These are phyloP conservation scores for Acanthochromis polyacanthus DNA, from an alignment of 2,113 vertebrate genomes.

Conservation along the genomic window DNA sequence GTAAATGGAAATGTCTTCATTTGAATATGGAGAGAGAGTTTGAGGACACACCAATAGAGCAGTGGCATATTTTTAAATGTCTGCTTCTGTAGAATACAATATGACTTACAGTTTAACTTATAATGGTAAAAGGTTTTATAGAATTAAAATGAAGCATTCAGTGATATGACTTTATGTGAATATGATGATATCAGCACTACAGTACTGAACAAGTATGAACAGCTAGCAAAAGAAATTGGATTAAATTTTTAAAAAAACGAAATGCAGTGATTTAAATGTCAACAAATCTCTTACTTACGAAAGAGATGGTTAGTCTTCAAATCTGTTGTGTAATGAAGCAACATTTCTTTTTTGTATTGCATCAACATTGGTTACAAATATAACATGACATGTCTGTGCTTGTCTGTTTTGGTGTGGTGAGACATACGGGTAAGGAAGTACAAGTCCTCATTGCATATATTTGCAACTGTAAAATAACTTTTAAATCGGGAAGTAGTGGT, in stretches of 20 bases:
- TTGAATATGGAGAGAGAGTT: background rate
- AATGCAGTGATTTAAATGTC: too few species aligned
- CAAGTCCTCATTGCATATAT: too few species aligned
- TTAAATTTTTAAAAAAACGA: background rate
- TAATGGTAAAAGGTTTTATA: too few species aligned
- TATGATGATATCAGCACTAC: too few species aligned
- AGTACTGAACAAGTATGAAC: too few species aligned
- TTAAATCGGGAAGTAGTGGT: background rate
- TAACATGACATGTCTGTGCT: background rate
- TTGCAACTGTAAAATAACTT: background rate
- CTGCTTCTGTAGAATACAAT: too few species aligned
- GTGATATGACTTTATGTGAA: too few species aligned
- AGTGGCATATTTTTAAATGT: too few species aligned
- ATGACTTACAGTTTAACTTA: too few species aligned
- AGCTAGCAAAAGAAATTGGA: background rate
- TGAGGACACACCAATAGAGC: background rate
- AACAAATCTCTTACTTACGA: too few species aligned
- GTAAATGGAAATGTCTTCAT: background rate
- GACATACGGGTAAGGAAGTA: too few species aligned
- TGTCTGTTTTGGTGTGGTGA: background rate
- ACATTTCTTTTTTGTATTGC: slow-evolving; percentile 5
- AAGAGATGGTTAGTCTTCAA: background rate
- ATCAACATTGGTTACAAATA: slow-evolving; percentile 22
- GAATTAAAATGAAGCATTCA: too few species aligned
- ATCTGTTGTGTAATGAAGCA: slow-evolving; percentile 14